Base-by-base conservation (phyloP, 37 sponge, comb jelly and placozoan species). In the Agelas oroides region DNA sequence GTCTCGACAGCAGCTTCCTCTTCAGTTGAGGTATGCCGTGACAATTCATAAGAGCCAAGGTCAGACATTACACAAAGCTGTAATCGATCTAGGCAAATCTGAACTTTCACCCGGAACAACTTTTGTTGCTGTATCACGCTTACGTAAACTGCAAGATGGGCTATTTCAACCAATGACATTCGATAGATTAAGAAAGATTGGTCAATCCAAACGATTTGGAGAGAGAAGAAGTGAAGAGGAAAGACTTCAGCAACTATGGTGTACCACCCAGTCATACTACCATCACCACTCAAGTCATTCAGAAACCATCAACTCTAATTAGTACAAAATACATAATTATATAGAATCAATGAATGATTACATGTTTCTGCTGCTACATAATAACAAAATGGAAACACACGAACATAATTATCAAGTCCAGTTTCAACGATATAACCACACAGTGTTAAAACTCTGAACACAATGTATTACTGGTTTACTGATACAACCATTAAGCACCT, bases 21-120 rank as follows among this genome's bases (percentile, higher is more conserved):
- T 80, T 19, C 60, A 30, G 59, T 17, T 77, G 20, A 20, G 77
- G 2, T 77, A 77, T 77, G 81, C 81, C 5, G 67, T 84, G 1
- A 84, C 84, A 0, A 73, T 84, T 25, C 84, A 84, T 25, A 81
- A 81, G 57, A 30, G 35, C 32, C 77, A 68, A 67, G 81, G 81
- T 16, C 81, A 68, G n/a, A 81, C 81, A 1, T 52, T 68, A 53
- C 59, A 65, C 34, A 84, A 84, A 75, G 77, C 76, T 76, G 85
- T 84, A 18, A 84, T 84, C 2, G 77, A 84, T 39, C 18, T 84
- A 2, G 77, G 77, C 15, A 75, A 77, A 36, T 5, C 20, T 20
- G 71, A 85, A 52, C 2, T 33, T n/a, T 31, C 84, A 40, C 41
- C 84, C 37, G 75, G 84, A 28, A 37, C 28, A 21, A 73, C 75